Evolutionary conservation across 1,140 invertebrate genomes (phyloP), one percentile per base, ranked within the genome.

Genomic region (Papilio xuthus): DNA sequence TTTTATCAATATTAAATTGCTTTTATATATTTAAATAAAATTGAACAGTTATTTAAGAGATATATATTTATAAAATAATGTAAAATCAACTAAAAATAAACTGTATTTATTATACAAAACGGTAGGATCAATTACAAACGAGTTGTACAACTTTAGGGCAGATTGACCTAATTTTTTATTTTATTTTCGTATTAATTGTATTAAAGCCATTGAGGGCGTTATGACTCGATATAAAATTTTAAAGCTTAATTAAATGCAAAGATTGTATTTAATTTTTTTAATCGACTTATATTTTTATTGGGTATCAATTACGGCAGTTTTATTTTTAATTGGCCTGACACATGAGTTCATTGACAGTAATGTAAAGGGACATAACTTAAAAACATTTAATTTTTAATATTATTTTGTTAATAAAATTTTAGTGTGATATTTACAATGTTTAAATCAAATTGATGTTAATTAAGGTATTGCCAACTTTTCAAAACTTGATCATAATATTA

Each of bases 51-150:
- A 50, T 53, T 6, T 44, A 44, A 44, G 18, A 53, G n/a, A n/a
- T 18, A 53, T n/a, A 53, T 53, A 53, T 20, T 53, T 0, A 13
- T 23, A 60, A 60, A 60, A 60, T 50, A 70, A 70, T 2, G 70
- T 37, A 28, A 26, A 47, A 67, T 74, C 6, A 69, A 28, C 47
- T 26, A 72, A 47, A 72, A 44, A 72, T 26, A 42, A 26, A 44
- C 37, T 15, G 37, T 47, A 47, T 42, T 47, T 47, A 23, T 44
- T 50, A 50, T 44, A 47, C 13, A 28, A 47, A 67, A 75, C 47
- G 12, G 72, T 74, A 12, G 72, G 47, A 75, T 74, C 44, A 75
- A 75, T 75, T 75, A 75, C 47, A 75, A 75, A 75, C 73, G 8
- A 15, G 32, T 56, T 56, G 42, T 53, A 53, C 15, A 28, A 32